Percentiles rank a stretch among this genome's conserved stretches.
Conservation (phyloP, 2,113 vertebrate genomes). For the Cinclus mexicanus region DNA sequence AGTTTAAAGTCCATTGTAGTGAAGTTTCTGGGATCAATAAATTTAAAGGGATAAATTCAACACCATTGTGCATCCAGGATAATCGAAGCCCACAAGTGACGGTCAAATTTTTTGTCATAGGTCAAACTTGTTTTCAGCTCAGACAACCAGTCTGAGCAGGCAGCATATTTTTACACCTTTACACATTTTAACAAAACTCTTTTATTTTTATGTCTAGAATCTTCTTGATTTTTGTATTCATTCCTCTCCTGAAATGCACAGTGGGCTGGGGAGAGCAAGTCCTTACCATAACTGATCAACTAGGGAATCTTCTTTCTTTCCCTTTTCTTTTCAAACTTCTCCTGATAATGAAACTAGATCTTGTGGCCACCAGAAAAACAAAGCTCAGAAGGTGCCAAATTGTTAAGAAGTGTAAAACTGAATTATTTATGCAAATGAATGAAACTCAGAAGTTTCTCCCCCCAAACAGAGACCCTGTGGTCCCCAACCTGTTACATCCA, state of each 20-base stretch:
- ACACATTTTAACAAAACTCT: background rate
- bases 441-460: background rate
- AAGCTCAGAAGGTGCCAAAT: background rate
- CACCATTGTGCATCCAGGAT: background rate
- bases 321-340: background rate
- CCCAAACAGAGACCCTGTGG: background rate
- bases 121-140: background rate
- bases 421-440: background rate
- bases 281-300: background rate
- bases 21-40: background rate
- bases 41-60: background rate
- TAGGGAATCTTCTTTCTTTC: background rate
- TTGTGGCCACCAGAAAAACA: background rate
- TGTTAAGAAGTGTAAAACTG: background rate
- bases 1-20: background rate
- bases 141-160: background rate
- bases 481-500: background rate
- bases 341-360: background rate
- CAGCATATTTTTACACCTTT: background rate
- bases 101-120: background rate
- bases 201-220: background rate
- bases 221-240: background rate
- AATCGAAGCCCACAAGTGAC: background rate
- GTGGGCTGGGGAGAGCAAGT: background rate
- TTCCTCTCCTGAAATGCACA: background rate